A percentile compares a stretch with the other conserved stretches of the same genome.
These are phyloP conservation scores for Anastrepha obliqua DNA, from an alignment of 1,140 invertebrate species.

Conservation along the genomic window DNA sequence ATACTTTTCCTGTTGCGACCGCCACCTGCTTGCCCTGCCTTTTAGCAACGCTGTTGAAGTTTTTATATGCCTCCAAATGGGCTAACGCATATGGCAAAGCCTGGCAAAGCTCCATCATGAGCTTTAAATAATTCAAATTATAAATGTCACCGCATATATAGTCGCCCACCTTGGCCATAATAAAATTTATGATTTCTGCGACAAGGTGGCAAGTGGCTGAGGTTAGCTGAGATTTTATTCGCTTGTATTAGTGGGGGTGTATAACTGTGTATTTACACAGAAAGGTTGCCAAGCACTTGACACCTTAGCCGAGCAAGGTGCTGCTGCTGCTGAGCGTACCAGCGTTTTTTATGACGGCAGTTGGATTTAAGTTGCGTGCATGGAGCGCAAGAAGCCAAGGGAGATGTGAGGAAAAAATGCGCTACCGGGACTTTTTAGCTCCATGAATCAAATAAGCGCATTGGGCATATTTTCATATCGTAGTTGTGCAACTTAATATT, in stretches of 20 bases:
- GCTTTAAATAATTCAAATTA: slow-evolving; percentile 49
- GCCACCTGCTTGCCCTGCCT: background rate
- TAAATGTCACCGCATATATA: slow-evolving; percentile 33
- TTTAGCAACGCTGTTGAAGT: background rate
- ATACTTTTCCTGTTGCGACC: background rate
- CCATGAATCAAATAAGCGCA: background rate
- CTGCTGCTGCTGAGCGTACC: background rate
- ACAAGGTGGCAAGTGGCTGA: background rate
- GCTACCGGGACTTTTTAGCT: background rate
- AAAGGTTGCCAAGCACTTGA: background rate
- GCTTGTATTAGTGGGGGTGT: background rate
- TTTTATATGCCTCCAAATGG: background rate
- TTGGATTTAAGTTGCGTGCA: background rate
- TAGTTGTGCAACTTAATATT: slow-evolving; percentile 2
- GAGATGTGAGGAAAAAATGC: background rate
- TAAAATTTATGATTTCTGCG: slow-evolving; percentile 41
- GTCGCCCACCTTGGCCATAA: background rate
- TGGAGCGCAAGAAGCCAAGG: background rate
- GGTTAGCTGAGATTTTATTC: background rate
- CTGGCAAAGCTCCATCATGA: background rate
- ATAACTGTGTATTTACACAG: background rate
- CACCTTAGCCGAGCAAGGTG: background rate
- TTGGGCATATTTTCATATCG: background rate
- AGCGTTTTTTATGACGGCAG: background rate
- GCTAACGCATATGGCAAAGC: background rate